Percentiles rank a stretch among this genome's conserved stretches.
These are phyloP conservation scores for Stenodera caucasica DNA, from an alignment of 2,888 invertebrate species.

Conservation along the genomic window DNA sequence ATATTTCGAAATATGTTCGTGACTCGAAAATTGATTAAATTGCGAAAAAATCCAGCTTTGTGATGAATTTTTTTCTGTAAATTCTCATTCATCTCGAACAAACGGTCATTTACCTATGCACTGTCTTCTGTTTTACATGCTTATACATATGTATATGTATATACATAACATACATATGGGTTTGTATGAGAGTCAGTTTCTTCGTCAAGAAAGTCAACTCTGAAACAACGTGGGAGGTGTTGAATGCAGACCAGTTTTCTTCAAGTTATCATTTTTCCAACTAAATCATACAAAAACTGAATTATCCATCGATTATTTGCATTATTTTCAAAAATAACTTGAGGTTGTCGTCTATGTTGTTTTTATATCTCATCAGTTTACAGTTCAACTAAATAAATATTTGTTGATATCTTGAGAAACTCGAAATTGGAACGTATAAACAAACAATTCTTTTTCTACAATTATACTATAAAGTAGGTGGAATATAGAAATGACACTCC, in stretches of 20 bases:
- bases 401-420: background rate
- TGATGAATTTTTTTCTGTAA: background rate
- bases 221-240: constrained; percentile 3
- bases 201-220: background rate
- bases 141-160: background rate
- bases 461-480: too few relatives aligned
- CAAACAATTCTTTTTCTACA: background rate
- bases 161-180: too few relatives aligned
- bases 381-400: background rate
- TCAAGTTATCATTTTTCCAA: background rate
- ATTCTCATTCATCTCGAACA: background rate
- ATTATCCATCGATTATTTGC: too few relatives aligned
- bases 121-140: background rate
- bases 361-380: background rate
- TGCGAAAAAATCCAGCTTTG: too few relatives aligned
- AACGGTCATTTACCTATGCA: constrained; percentile 1
- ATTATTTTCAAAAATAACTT: too few relatives aligned
- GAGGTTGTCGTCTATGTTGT: too few relatives aligned
- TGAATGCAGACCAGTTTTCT: constrained; percentile 5
- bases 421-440: background rate
- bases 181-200: constrained; percentile 1
- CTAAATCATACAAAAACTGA: too few relatives aligned
- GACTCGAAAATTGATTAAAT: too few relatives aligned
- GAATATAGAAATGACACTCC: background rate
- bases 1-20: too few relatives aligned